These are phyloP conservation scores for Drosophila kokeensis DNA, from an alignment of 2,888 invertebrate genomes.

Conservation along the genomic window DNA sequence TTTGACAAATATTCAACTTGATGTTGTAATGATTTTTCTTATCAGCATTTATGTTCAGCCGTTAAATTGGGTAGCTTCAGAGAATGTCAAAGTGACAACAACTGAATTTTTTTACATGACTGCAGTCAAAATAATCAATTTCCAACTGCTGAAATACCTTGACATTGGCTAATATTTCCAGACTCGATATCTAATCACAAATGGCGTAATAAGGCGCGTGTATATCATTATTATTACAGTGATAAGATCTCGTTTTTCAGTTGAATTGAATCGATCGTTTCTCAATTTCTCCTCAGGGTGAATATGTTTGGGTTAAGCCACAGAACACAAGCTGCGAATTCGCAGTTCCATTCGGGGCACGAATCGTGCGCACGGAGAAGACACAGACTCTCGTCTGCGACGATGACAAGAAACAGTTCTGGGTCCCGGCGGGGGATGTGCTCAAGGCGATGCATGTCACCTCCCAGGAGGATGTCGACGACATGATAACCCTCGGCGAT, in stretches of 20 bases:
- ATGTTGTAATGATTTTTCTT: conserved; percentile 3
- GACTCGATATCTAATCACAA: conserved; percentile 42
- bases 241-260: conserved; percentile 28
- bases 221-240: conserved; percentile 28
- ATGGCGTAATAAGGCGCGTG: conserved; percentile 37
- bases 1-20: neutral
- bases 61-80: conserved; percentile 38
- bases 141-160: conserved; percentile 15
- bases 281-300: conserved; percentile 87
- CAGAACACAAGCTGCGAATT: conserved; percentile 89
- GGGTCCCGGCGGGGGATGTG: conserved; percentile 87
- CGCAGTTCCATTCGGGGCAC: conserved; percentile 93
- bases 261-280: neutral
- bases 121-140: conserved; percentile 13
- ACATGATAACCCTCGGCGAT: conserved; percentile 98
- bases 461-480: conserved; percentile 93
- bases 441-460: conserved; percentile 91
- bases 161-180: conserved; percentile 29
- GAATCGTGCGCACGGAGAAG: conserved; percentile 91
- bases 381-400: conserved; percentile 91
- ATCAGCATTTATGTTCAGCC: conserved; percentile 28
- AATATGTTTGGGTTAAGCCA: conserved; percentile 95
- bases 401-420: conserved; percentile 92
- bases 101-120: conserved; percentile 31
- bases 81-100: conserved; percentile 9